A percentile compares a stretch with the other conserved stretches of the same genome.
Evolutionary conservation across 2,113 vertebrate species (phyloP).

Genomic region (Ciconia stormi): DNA sequence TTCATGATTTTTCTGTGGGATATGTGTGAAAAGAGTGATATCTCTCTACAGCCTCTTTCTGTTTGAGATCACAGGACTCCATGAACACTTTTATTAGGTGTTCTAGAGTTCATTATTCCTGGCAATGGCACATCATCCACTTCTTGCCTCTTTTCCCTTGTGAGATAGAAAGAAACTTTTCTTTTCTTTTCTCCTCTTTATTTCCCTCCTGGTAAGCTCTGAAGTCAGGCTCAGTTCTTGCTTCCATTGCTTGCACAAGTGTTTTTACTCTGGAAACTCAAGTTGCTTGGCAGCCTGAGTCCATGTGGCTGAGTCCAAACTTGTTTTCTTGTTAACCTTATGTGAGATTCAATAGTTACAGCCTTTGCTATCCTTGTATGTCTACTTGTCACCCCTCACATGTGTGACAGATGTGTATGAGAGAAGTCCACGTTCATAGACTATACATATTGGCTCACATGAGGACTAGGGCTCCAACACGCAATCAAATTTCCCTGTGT

Average conservation of each 20-base stretch:
- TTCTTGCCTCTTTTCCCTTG: neutral
- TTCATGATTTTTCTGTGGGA: neutral
- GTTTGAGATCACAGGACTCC: neutral
- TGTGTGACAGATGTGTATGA: neutral
- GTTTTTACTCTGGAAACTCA: neutral
- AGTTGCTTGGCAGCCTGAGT: conserved; percentile 1
- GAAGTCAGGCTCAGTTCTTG: neutral
- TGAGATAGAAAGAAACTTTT: neutral
- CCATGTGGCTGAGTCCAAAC: neutral
- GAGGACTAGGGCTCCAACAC: neutral
- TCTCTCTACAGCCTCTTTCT: neutral
- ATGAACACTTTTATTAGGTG: neutral
- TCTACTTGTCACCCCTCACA: neutral
- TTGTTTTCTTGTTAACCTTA: neutral
- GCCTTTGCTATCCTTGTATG: neutral
- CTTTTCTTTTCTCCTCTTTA: neutral
- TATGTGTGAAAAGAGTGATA: neutral
- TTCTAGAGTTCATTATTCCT: neutral
- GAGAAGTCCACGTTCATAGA: neutral
- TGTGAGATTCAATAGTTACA: neutral
- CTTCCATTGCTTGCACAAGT: conserved; percentile 15
- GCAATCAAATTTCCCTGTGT: neutral
- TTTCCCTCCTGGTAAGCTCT: neutral
- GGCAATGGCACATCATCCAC: neutral
- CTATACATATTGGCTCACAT: fast-evolving